These are phyloP conservation scores for Phycodurus eques DNA, from an alignment of 2,113 vertebrate genomes.

Conservation along the genomic window DNA sequence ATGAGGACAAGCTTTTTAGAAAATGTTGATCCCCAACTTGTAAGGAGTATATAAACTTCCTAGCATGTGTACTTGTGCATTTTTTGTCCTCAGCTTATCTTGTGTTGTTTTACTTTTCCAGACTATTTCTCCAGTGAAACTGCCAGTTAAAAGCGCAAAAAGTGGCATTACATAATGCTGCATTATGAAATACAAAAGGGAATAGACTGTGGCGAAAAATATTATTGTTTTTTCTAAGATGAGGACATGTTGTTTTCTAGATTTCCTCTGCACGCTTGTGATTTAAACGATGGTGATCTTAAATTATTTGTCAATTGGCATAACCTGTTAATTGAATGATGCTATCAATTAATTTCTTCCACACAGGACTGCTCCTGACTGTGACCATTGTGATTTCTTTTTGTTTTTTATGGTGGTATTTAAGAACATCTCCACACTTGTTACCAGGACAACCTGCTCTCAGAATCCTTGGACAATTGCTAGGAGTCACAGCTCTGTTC, in stretches of 20 bases:
- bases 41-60: background rate
- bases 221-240: background rate
- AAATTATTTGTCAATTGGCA: constrained; percentile 6
- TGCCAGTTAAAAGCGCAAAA: background rate
- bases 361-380: background rate
- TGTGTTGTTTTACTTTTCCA: background rate
- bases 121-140: background rate
- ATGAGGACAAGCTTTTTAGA: background rate
- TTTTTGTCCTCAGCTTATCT: background rate
- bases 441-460: constrained; percentile 50
- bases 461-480: constrained; percentile 49
- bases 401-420: background rate
- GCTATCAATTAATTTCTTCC: constrained; percentile 15
- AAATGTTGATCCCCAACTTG: background rate
- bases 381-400: background rate
- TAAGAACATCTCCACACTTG: constrained; percentile 13
- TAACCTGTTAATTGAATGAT: constrained; percentile 21
- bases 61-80: background rate
- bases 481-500: constrained; percentile 42
- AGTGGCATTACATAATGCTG: background rate
- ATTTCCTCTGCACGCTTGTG: constrained; percentile 1
- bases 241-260: background rate
- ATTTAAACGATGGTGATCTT: background rate
- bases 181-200: background rate
- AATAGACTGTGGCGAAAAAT: background rate